phyloP scores from a whole-genome alignment of 1,140 invertebrate genomes.

The Neodiprion pinetum region DNA sequence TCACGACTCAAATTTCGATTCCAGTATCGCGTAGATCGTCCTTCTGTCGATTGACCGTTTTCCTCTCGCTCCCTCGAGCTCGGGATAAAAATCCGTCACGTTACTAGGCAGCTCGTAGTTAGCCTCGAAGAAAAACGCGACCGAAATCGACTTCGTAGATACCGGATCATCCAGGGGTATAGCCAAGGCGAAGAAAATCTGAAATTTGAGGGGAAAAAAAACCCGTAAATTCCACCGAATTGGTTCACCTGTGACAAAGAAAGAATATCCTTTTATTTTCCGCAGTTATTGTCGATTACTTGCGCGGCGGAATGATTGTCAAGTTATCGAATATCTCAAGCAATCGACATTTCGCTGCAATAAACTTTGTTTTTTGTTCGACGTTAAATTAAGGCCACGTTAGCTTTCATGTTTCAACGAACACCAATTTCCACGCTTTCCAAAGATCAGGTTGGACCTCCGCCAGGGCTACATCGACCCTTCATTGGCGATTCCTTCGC shows the following conservation, averaged over 20 bases:
- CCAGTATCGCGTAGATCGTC: slow-evolving; percentile 42
- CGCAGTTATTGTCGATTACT: no score
- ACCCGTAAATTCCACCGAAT: no score
- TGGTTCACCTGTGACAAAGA: no score
- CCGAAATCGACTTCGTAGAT: slow-evolving; percentile 46
- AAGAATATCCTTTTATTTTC: no score
- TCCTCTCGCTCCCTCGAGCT: neutral
- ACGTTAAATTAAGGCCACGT: no score
- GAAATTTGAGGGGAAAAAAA: slow-evolving; percentile 18
- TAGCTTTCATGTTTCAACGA: neutral
- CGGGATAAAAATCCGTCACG: slow-evolving; percentile 25
- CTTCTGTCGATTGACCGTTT: slow-evolving; percentile 36
- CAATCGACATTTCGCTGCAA: no score
- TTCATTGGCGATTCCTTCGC: neutral
- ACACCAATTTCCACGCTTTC: neutral
- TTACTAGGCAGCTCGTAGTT: slow-evolving; percentile 49
- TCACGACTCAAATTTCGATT: slow-evolving; percentile 53
- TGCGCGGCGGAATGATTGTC: no score
- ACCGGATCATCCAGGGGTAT: slow-evolving; percentile 49
- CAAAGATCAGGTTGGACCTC: neutral
- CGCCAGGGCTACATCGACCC: neutral
- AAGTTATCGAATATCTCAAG: no score
- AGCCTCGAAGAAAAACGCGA: slow-evolving; percentile 53
- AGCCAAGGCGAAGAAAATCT: slow-evolving; percentile 50
- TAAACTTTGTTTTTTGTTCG: no score